Conservation (phyloP, 2,888 invertebrate genomes). For the Thelaira solivaga region DNA sequence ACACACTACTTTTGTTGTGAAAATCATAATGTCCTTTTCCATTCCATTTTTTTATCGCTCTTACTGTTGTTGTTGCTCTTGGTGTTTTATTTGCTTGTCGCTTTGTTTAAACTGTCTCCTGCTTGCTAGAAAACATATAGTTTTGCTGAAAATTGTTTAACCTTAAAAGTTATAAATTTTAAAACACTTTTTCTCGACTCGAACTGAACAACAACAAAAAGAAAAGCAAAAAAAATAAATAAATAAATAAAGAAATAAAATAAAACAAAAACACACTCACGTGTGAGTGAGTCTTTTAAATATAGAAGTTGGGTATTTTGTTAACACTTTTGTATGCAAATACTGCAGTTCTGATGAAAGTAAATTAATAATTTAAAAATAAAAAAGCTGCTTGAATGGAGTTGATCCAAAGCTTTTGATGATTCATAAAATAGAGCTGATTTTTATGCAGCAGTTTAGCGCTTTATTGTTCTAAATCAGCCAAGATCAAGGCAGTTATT, state of each 20-base stretch:
- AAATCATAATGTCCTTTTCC: conserved; percentile 11
- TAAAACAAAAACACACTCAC: not conserved
- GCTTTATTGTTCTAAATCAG: no score
- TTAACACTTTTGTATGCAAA: not conserved
- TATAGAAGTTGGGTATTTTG: not conserved
- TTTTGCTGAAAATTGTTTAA: conserved; percentile 59
- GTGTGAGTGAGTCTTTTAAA: not conserved
- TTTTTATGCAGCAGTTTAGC: no score
- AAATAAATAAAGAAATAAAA: not conserved
- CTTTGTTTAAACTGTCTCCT: conserved; percentile 37
- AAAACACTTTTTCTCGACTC: conserved; percentile 34
- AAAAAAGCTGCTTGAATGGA: no score
- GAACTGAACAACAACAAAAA: no score
- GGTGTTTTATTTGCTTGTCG: conserved; percentile 17
- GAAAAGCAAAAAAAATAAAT: no score
- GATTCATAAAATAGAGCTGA: no score
- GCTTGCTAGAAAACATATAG: conserved; percentile 54
- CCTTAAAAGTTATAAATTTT: conserved; percentile 62
- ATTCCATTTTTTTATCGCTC: no score
- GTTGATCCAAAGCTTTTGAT: no score
- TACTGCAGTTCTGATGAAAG: not conserved
- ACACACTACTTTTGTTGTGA: not conserved
- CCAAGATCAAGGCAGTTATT: no score
- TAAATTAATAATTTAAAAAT: no score
- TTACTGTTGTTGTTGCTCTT: no score